Evolutionary conservation across 2,888 invertebrate genomes (phyloP).

Genomic region (Athalia rosae): DNA sequence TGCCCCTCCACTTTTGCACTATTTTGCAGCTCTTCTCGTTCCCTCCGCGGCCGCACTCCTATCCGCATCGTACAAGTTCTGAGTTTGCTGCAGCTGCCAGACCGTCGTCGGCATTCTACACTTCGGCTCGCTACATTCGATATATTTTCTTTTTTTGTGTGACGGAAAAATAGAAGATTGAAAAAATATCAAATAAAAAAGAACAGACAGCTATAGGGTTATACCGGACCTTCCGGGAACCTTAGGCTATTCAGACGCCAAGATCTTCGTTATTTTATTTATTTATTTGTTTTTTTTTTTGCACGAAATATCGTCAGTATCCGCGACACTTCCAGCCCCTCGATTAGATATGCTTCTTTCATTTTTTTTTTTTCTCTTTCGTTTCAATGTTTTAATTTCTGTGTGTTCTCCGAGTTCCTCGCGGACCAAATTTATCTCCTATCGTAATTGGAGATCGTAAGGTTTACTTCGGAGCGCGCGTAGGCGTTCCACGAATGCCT

Average conservation of each 20-base stretch:
- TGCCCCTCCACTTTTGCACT: no score
- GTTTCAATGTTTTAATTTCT: no score
- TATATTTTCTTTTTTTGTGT: background rate
- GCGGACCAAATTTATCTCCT: constrained; percentile 25
- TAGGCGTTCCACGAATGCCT: constrained; percentile 55
- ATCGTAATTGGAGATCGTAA: background rate
- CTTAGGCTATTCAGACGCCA: background rate
- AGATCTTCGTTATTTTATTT: background rate
- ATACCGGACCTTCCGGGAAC: constrained; percentile 10
- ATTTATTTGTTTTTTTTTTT: background rate
- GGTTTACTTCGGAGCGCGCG: background rate
- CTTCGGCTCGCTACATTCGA: background rate
- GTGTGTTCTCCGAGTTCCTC: constrained; percentile 8
- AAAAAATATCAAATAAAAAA: background rate
- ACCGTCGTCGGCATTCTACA: background rate
- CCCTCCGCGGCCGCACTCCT: no score
- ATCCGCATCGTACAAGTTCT: background rate
- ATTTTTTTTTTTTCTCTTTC: background rate
- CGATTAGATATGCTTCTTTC: background rate
- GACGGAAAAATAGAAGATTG: background rate
- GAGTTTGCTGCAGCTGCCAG: background rate
- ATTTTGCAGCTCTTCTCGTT: no score
- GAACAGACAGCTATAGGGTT: no score
- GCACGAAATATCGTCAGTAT: background rate
- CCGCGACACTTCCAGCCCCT: background rate